A percentile compares a stretch with the other conserved stretches of the same genome.
These are phyloP conservation scores for Hoplostethus atlanticus DNA, from an alignment of 2,797 vertebrate genomes.

Conservation along the genomic window DNA sequence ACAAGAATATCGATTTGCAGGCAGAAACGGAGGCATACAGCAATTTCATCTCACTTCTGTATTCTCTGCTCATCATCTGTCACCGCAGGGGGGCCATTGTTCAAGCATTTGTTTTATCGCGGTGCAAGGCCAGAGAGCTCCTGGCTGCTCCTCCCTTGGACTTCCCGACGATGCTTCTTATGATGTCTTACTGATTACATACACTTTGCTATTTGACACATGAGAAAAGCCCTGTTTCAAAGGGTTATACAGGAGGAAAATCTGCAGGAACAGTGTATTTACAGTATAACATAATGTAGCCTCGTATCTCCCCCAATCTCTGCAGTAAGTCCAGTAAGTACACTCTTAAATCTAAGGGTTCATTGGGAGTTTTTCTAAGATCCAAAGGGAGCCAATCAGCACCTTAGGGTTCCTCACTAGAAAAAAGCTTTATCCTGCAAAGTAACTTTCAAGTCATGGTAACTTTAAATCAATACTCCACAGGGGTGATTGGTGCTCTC, in stretches of 20 bases:
- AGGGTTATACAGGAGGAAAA: background rate
- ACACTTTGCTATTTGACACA: too few relatives aligned
- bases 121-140: constrained; percentile 14
- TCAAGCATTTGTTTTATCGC: constrained; percentile 35
- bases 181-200: background rate
- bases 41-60: constrained; percentile 19
- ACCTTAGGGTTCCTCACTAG: too few relatives aligned
- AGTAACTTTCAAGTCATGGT: too few relatives aligned
- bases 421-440: too few relatives aligned
- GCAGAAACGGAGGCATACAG: constrained; percentile 15
- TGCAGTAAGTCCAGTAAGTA: too few relatives aligned
- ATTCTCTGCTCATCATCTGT: constrained; percentile 32
- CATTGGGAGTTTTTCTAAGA: too few relatives aligned
- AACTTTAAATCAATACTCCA: too few relatives aligned
- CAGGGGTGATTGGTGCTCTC: constrained; percentile 9
- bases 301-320: too few relatives aligned
- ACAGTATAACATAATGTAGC: background rate
- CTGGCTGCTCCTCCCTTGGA: constrained; percentile 4
- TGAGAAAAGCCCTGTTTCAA: background rate
- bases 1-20: constrained; percentile 42
- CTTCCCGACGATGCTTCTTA: background rate
- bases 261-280: background rate
- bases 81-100: constrained; percentile 32
- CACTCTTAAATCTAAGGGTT: too few relatives aligned
- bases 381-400: too few relatives aligned